Base-by-base conservation (phyloP, 2,888 invertebrate genomes). In the Dryobota labecula region DNA sequence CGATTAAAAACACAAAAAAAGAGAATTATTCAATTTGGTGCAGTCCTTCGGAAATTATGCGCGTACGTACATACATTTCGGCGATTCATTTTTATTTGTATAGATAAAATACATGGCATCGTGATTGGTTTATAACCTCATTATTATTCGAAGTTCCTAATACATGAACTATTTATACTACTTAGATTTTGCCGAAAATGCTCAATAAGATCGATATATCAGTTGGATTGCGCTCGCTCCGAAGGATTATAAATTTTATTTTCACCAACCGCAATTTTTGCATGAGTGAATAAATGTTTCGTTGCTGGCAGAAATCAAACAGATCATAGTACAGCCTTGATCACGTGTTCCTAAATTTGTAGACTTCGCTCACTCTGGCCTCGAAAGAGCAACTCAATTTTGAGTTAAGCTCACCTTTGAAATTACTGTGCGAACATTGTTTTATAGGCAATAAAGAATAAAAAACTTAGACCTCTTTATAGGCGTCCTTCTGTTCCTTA, bases 251-350 rank as follows among this genome's bases (percentile, higher is more conserved):
- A 30, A n/a, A n/a, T n/a, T n/a, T 72, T 8, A 57, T 73, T 41
- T 13, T 47, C 20, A 24, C n/a, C 38, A 57, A 15, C 27, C 11
- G n/a, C 41, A 27, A 18, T 72, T 56, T 18, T 15, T 20, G 38
- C 36, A 60, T 47, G 24, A 73, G 7, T 45, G 18, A 45, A 73
- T 73, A 30, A 0, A 30, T 8, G n/a, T 73, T 60, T 73, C 3
- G 45, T 74, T 60, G 30, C 24, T 24, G 4, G 5, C 7, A 45
- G 27, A 27, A 56, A 38, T 20, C 5, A 15, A 30, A 38, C 4
- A 11, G 61, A 30, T 24, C 9, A n/a, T 18, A 2, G 36, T 15
- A 36, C 6, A 27, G 7, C n/a, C 45, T 18, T 27, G 11, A 41
- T 8, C 27, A 62, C 15, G 7, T 62, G 7, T 30, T 62, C 8